Evolutionary conservation across 2,797 vertebrate genomes (phyloP).

Genomic region (Enteromius radiatus): DNA sequence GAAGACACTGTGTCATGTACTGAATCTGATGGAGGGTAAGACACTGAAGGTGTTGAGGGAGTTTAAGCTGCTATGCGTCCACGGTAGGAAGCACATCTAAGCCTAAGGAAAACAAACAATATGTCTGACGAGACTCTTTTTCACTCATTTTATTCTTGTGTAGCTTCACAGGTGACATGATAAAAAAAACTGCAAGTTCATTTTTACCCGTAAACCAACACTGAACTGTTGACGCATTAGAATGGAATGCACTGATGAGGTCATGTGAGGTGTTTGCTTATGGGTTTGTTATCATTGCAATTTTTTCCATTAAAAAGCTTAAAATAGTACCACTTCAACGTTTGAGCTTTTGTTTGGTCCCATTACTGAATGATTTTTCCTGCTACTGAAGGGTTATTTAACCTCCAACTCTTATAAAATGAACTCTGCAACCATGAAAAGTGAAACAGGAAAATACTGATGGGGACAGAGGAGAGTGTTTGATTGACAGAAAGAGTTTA

Average conservation of each 20-base stretch:
- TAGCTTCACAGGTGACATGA: background rate
- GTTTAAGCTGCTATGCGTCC: conserved; percentile 25
- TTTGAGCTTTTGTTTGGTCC: background rate
- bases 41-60: conserved; percentile 37
- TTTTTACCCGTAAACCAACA: conserved; percentile 20
- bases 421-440: background rate
- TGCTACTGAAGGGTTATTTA: background rate
- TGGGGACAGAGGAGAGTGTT: background rate
- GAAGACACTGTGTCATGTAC: conserved; percentile 35
- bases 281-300: background rate
- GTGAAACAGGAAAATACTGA: background rate
- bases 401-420: background rate
- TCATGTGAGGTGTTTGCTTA: background rate
- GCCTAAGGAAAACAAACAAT: conserved; percentile 38
- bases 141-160: background rate
- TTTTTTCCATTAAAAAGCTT: conserved; percentile 11
- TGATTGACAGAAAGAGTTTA: background rate
- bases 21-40: background rate
- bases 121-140: background rate
- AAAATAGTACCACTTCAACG: background rate
- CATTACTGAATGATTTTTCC: conserved; percentile 1
- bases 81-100: conserved; percentile 29
- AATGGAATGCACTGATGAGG: conserved; percentile 13
- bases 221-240: conserved; percentile 12
- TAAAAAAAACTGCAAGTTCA: background rate